phyloP scores from a whole-genome alignment of 2,113 vertebrate species.

The Suncus etruscus region DNA sequence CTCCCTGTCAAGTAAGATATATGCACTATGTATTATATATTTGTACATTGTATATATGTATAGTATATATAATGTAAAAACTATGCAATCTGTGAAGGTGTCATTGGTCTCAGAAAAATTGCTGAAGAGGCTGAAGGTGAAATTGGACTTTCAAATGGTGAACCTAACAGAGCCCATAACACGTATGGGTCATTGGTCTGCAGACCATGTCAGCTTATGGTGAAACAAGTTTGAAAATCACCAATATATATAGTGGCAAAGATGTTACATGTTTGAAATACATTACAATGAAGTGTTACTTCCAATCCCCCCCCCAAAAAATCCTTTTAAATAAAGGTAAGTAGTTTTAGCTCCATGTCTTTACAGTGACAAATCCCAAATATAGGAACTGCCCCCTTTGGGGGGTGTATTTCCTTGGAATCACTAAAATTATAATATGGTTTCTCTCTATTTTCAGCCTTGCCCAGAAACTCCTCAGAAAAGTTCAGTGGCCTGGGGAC shows the following conservation, averaged over 20 bases:
- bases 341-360: background rate
- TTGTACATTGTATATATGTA: too few relatives aligned
- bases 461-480: background rate
- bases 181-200: too few relatives aligned
- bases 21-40: too few relatives aligned
- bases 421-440: constrained; percentile 4
- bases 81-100: background rate
- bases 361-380: background rate
- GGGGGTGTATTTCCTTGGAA: background rate
- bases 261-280: too few relatives aligned
- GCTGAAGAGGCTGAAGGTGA: background rate
- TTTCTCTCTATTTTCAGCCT: background rate
- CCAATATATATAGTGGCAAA: too few relatives aligned
- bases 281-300: too few relatives aligned
- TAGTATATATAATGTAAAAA: background rate
- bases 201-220: too few relatives aligned
- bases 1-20: too few relatives aligned
- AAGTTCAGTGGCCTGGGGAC: background rate
- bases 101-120: background rate
- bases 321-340: too few relatives aligned
- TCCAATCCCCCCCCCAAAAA: too few relatives aligned
- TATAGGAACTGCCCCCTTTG: constrained; percentile 21
- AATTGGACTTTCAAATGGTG: background rate
- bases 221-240: too few relatives aligned
- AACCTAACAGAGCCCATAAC: background rate